Base-by-base conservation (phyloP, 1,140 invertebrate species). In the Vanessa atalanta region DNA sequence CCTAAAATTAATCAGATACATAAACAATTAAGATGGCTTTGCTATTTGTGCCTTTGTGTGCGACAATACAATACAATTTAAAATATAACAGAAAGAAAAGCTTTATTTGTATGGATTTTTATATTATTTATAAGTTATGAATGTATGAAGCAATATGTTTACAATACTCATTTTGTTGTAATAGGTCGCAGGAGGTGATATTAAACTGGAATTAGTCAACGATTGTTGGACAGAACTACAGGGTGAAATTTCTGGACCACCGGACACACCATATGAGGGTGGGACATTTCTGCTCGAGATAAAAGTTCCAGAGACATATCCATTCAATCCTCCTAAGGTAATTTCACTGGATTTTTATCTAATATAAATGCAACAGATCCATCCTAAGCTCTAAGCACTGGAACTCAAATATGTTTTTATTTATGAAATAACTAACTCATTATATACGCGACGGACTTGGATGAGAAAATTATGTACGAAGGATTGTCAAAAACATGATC, bases 281-380 rank as follows among this genome's bases (percentile, higher is more conserved):
- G 99, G 98, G 31, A 97, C 94, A 82, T 99, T 98, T 93, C 90
- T 97, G 78, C 94, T 99, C 72, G 98, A 99, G 93, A 99, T 99
- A 76, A 98, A 98, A 95, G 98, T 99, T 79, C 99, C 99, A 81
- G 98, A 99, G 94, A 99, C 98, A 37, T 99, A 99, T 95, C 99
- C 99, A 63, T 99, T 99, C 92, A 99, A 99, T 95, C 99, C 99
- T 79, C 99, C 99, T 70, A 99, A 99, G 95, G 98, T 98, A 94
- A 70, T 43, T 43, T 9, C 9, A 8, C 37, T 43, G 0, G 9
- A 43, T 43, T 43, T 43, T 43, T 43, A 43, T 43, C 37, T 1
- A 31, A 4, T 31, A 43, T 43, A 43, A 43, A 43, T 43, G 2
- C 37, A 8, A 11, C 37, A 11, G 37, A 43, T 43, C 6, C 9